A percentile compares a stretch with the other conserved stretches of the same genome.
Conservation (phyloP, 2,797 vertebrate species). For the Naso thynnoides region DNA sequence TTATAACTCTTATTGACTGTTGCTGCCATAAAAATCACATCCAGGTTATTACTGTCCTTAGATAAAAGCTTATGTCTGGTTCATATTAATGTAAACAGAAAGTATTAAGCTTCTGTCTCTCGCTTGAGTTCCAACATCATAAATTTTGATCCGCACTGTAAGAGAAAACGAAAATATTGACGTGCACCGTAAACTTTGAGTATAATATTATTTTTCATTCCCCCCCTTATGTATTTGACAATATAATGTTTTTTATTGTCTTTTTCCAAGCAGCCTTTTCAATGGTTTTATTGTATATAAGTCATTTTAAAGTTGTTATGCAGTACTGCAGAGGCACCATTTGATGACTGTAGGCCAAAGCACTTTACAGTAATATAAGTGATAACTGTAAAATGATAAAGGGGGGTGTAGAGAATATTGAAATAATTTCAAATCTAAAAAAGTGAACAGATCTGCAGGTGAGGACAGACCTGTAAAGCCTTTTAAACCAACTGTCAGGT, state of each 20-base stretch:
- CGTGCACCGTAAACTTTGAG: too few species aligned
- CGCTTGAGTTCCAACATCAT: too few species aligned
- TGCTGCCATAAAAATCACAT: not conserved
- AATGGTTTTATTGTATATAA: not conserved
- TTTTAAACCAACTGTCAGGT: not conserved
- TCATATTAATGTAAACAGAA: not conserved
- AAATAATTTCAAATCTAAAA: not conserved
- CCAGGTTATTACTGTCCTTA: not conserved
- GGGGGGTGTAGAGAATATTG: not conserved
- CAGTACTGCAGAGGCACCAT: not conserved
- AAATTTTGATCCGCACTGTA: not conserved
- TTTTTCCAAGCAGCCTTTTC: not conserved
- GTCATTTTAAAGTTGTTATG: not conserved
- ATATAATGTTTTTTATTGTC: not conserved
- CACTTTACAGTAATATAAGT: not conserved
- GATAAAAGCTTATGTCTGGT: not conserved
- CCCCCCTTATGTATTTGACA: not conserved
- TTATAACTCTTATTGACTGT: not conserved
- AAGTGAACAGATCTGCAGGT: not conserved
- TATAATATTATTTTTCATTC: not conserved
- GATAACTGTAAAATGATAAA: not conserved
- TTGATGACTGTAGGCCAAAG: not conserved
- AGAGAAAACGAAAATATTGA: not conserved
- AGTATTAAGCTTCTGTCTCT: not conserved
- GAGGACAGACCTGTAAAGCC: not conserved